These are phyloP conservation scores for Agriopis leucophaearia DNA, from an alignment of 2,888 invertebrate species.

Conservation along the genomic window DNA sequence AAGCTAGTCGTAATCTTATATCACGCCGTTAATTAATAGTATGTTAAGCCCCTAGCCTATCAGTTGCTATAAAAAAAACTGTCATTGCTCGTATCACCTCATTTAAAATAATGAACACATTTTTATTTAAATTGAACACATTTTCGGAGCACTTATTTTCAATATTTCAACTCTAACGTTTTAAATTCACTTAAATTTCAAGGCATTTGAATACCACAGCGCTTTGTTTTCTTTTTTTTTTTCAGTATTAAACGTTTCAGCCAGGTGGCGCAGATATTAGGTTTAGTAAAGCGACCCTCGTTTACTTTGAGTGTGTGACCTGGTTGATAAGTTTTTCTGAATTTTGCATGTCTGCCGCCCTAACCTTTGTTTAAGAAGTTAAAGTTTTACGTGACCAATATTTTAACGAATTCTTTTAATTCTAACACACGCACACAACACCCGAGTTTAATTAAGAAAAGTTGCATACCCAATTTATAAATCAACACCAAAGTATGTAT, in stretches of 20 bases:
- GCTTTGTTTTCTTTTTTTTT: background rate
- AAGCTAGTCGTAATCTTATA: too few species aligned
- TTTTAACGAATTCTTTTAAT: constrained; percentile 9
- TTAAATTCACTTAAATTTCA: background rate
- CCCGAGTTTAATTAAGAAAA: background rate
- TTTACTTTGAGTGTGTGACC: constrained; percentile 14
- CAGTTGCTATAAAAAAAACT: too few species aligned
- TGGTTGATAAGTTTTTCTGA: constrained; percentile 9
- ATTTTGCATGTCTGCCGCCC: constrained; percentile 18
- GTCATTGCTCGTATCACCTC: background rate
- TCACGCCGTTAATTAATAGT: too few species aligned
- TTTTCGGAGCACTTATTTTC: background rate
- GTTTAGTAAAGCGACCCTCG: background rate
- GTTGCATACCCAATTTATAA: background rate
- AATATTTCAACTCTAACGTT: background rate
- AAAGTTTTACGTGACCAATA: constrained; percentile 22
- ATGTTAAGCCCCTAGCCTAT: too few species aligned
- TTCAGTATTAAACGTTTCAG: background rate
- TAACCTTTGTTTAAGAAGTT: constrained; percentile 20
- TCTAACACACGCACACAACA: background rate
- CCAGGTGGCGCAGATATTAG: constrained; percentile 7
- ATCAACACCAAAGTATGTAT: too few species aligned
- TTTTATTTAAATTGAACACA: background rate
- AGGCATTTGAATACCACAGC: background rate
- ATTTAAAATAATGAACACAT: background rate